Evolutionary conservation across 2,113 vertebrate species (phyloP), one percentile per base, ranked within the genome.

Genomic region (Hippotragus niger): DNA sequence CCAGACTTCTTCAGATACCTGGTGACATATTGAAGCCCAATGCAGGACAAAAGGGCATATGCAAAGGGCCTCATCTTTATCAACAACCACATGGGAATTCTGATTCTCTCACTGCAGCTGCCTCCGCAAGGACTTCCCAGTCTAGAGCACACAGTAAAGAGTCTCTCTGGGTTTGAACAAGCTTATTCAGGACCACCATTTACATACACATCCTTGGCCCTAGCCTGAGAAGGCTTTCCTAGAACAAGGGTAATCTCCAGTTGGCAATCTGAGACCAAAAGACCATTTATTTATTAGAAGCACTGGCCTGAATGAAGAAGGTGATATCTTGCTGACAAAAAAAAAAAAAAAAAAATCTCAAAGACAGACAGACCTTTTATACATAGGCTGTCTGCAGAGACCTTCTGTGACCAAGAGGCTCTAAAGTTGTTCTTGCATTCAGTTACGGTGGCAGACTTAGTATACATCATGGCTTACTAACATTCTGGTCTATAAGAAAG

Each of bases 11-110:
- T 36, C 60, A 67, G 16, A n/a, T 36, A 67, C 8, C 62, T 88
- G 64, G 13, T 40, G 47, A 67, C 23, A 52, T 71, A 52, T 0
- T 27, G 47, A 88, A 71, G 21, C 62, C 4, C 33, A 50, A 11
- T 2, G 33, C 23, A 71, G 23, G 25, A 40, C 33, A 36, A 12
- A 71, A 71, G 60, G 60, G 33, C 14, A 7, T 14, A 71, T 53
- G 47, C 5, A 52, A 14, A 52, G 31, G 58, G 1, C 9, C 31
- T 64, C 45, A 52, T 23, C 4, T 36, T 88, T 36, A 67, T 58
- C 2, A 0, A 64, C 12, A n/a, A 11, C 31, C 33, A 67, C 1
- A 0, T 29, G 47, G 62, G 2, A 12, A 52, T 71, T 53, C 47
- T 36, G 47, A 71, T 53, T 67, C 21, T 67, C 21, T 52, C 13